Percentiles rank a stretch among this genome's conserved stretches.
phyloP scores from a whole-genome alignment of 2,888 invertebrate species.

The Cyaniris semiargus region DNA sequence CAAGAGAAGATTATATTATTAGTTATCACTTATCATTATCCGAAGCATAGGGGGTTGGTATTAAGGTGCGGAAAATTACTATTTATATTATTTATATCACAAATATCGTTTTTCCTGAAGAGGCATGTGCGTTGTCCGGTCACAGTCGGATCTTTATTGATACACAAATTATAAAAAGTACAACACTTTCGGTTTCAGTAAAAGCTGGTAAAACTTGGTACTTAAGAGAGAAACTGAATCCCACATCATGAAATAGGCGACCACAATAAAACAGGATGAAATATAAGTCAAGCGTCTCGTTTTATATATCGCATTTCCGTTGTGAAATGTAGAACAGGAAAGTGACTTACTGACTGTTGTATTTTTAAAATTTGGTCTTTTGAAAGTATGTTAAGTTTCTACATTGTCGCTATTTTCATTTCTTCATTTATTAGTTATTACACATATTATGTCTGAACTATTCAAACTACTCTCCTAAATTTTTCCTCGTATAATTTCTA shows the following conservation, averaged over 20 bases:
- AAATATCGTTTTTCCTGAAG: background rate
- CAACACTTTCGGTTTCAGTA: background rate
- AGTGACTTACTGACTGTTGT: slow-evolving; percentile 1
- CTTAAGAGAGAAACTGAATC: background rate
- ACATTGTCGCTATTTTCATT: too few relatives aligned
- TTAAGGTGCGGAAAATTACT: background rate
- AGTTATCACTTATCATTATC: background rate
- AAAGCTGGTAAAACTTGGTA: background rate
- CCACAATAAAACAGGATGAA: slow-evolving; percentile 18
- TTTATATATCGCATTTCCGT: background rate
- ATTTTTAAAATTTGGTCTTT: background rate
- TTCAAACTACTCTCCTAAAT: background rate
- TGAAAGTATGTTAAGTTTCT: background rate
- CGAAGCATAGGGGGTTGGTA: background rate
- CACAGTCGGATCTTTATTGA: too few relatives aligned
- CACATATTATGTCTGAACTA: too few relatives aligned
- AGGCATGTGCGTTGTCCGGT: too few relatives aligned
- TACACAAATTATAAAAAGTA: background rate
- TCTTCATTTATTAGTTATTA: too few relatives aligned
- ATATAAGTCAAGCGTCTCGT: slow-evolving; percentile 25
- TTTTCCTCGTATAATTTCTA: background rate
- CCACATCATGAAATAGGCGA: slow-evolving; percentile 1
- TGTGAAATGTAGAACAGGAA: slow-evolving; percentile 15
- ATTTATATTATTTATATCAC: background rate
- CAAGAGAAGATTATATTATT: slow-evolving; percentile 46